Evolutionary conservation across 2,797 vertebrate genomes (phyloP), one percentile per base, ranked within the genome.

Genomic region (Diplodus puntazzo): DNA sequence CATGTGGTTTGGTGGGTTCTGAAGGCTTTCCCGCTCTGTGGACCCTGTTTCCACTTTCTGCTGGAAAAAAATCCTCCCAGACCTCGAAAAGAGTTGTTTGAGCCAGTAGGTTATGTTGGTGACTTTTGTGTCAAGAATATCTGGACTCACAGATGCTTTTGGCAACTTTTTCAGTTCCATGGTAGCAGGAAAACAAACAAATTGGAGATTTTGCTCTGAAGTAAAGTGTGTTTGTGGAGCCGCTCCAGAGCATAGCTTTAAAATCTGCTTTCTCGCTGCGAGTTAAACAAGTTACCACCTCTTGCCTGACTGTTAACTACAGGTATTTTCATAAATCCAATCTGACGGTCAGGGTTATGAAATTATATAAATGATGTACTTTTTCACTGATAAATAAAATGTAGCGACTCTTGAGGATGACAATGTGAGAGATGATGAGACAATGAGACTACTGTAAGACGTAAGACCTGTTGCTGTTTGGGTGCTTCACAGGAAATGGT

Each of bases 11-110:
- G 57, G 57, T 71, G 73, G 67, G 71, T 72, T 73, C 62, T 77
- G 67, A 78, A 68, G 77, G 79, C 79, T 81, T 90, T 79, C 81
- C 83, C 58, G 25, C 83, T 54, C 76, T 69, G 60, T 23, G 30
- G 74, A 82, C 75, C 79, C 65, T 71, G 75, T 86, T 92, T 92
- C 83, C 88, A 90, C 80, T 88, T 88, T 89, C 84, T 80, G 49
- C 81, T 65, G 83, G 87, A 91, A 92, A 27, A 6, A 34, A 6
- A 34, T 84, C 83, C 75, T 64, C 20, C 69, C 72, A 85, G 75
- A 79, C 78, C 79, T 85, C 46, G 49, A 76, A 60, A 58, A 67
- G 53, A 9, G 42, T 69, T 79, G 7, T 82, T 62, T 66, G 67
- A 84, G 80, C 75, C 72, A 60, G 69, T 25, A 73, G 64, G 30